Conservation (phyloP, 2,888 invertebrate genomes). For the Drosophila borborema region DNA sequence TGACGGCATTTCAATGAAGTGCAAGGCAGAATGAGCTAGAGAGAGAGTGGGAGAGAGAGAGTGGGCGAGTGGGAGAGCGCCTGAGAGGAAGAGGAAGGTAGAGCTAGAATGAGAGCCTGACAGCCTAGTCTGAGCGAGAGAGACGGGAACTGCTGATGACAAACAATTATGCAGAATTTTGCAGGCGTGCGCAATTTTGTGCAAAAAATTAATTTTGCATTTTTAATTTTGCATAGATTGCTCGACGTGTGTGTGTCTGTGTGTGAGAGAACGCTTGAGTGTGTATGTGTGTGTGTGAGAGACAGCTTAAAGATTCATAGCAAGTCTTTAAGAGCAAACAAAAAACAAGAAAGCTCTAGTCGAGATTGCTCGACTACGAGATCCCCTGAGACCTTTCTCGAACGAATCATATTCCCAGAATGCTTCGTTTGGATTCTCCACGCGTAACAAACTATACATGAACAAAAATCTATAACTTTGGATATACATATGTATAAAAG, state of each 20-base stretch:
- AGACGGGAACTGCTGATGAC: conserved; percentile 52
- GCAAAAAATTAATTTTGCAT: conserved; percentile 80
- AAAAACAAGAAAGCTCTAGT: no score
- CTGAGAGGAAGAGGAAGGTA: neutral
- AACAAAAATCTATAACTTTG: no score
- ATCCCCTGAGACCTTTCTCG: no score
- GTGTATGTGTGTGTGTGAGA: neutral
- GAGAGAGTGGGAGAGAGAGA: neutral
- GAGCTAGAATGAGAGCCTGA: neutral
- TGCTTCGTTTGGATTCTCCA: no score
- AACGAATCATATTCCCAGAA: no score
- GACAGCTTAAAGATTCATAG: conserved; percentile 51
- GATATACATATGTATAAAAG: no score
- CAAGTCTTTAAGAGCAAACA: conserved; percentile 39
- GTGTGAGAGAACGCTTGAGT: neutral
- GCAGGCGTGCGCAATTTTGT: conserved; percentile 82
- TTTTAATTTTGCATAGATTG: conserved; percentile 69
- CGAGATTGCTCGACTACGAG: no score
- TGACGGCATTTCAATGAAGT: conserved; percentile 71
- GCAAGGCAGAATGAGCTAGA: neutral
- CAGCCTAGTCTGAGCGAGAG: neutral
- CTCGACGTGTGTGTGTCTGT: neutral
- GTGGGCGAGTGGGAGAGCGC: no score
- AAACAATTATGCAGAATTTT: conserved; percentile 84
- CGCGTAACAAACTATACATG: no score